phyloP scores from a whole-genome alignment of 2,888 invertebrate genomes.

The Auanema sp. region DNA sequence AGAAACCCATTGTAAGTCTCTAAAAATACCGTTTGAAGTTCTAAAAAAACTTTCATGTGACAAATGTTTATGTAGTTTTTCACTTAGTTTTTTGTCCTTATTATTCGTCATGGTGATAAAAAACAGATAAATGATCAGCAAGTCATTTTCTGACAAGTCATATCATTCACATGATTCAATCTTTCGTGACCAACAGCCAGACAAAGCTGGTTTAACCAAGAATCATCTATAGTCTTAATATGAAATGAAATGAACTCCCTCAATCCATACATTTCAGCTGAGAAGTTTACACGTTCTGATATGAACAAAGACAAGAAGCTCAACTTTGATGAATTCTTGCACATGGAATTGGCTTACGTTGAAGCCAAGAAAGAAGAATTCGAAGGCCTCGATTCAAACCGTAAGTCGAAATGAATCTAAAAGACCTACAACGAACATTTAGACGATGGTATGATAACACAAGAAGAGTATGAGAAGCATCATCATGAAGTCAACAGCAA shows the following conservation, averaged over 20 bases:
- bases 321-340: conserved; percentile 56
- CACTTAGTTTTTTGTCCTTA: too few species aligned
- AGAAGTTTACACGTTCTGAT: conserved; percentile 52
- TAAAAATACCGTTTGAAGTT: too few species aligned
- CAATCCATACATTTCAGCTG: conserved; percentile 27
- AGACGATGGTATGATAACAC: conserved; percentile 50
- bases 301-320: conserved; percentile 45
- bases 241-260: background rate
- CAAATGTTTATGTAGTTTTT: too few species aligned
- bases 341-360: conserved; percentile 56
- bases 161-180: too few species aligned
- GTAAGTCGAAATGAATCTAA: conserved; percentile 21
- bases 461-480: conserved; percentile 51
- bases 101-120: too few species aligned
- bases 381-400: conserved; percentile 49
- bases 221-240: background rate
- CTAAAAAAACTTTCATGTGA: too few species aligned
- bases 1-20: too few species aligned
- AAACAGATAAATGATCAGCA: too few species aligned
- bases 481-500: conserved; percentile 48
- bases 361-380: conserved; percentile 58
- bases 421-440: conserved; percentile 11
- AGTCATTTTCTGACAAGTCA: too few species aligned
- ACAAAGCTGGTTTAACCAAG: background rate
- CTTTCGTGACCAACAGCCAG: too few species aligned